Evolutionary conservation across 2,888 invertebrate genomes (phyloP).

Genomic region (Phengaris alcon): DNA sequence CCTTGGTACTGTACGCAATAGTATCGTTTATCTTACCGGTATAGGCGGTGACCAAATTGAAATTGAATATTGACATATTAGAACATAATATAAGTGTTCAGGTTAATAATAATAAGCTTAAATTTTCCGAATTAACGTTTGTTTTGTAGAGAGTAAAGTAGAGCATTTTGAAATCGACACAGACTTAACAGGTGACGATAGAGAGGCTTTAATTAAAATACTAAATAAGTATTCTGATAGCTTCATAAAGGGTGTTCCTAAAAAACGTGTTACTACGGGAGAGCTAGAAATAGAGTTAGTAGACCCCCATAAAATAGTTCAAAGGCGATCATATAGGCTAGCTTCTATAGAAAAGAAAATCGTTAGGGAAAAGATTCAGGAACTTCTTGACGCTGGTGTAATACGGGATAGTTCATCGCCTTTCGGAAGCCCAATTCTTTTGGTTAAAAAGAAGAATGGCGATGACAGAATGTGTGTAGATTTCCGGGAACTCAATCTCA

Average conservation of each 20-base stretch:
- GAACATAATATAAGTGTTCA: constrained; percentile 31
- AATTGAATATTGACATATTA: constrained; percentile 33
- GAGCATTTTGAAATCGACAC: constrained; percentile 36
- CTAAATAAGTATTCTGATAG: constrained; percentile 29
- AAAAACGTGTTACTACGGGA: constrained; percentile 38
- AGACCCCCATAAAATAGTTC: constrained; percentile 35
- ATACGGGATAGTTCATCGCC: constrained; percentile 42
- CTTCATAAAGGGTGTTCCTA: constrained; percentile 39
- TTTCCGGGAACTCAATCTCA: constrained; percentile 42
- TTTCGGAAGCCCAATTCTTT: constrained; percentile 43
- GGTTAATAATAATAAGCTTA: constrained; percentile 32
- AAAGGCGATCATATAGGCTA: constrained; percentile 38
- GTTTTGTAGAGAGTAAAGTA: neutral
- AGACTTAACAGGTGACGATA: constrained; percentile 31
- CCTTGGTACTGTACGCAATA: constrained; percentile 34
- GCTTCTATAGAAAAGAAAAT: constrained; percentile 38
- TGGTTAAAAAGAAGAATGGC: constrained; percentile 32
- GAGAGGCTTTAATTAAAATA: neutral
- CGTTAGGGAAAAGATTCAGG: constrained; percentile 39
- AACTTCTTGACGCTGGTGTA: constrained; percentile 38
- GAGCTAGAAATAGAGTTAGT: constrained; percentile 30
- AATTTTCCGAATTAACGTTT: constrained; percentile 23
- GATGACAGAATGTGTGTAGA: constrained; percentile 40
- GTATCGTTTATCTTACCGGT: constrained; percentile 39
- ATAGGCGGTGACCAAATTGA: constrained; percentile 37